phyloP scores from a whole-genome alignment of 2,797 vertebrate species.

The Neostethus bicornis region DNA sequence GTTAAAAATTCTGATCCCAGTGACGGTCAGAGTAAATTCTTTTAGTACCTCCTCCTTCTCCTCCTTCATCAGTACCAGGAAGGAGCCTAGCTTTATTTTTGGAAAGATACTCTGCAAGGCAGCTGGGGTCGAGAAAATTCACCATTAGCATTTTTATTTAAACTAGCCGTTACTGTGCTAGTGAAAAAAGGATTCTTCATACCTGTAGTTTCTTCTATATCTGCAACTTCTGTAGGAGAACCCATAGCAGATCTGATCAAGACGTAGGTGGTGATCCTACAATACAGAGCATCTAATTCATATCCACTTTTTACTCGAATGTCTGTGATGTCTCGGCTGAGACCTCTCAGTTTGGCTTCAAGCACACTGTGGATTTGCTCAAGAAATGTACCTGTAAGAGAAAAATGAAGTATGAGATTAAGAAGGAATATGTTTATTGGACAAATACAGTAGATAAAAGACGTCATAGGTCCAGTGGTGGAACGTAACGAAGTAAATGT shows the following conservation, averaged over 20 bases:
- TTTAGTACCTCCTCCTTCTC: conserved; percentile 88
- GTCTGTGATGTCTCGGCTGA: conserved; percentile 86
- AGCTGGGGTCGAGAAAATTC: conserved; percentile 72
- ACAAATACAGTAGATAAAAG: no score
- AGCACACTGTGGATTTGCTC: conserved; percentile 79
- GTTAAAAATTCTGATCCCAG: conserved; percentile 91
- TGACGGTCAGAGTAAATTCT: conserved; percentile 85
- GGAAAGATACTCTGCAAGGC: conserved; percentile 92
- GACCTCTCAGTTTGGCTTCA: conserved; percentile 75
- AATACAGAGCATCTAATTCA: conserved; percentile 82
- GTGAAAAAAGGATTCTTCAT: neutral
- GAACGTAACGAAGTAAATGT: no score
- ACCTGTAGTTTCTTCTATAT: conserved; percentile 88
- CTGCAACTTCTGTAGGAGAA: conserved; percentile 77
- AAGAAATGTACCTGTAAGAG: conserved; percentile 86
- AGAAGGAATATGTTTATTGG: no score
- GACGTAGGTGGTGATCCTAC: conserved; percentile 81
- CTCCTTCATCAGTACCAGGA: conserved; percentile 83
- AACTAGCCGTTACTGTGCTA: no score
- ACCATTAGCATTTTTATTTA: neutral
- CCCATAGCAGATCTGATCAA: conserved; percentile 85
- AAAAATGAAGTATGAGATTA: neutral
- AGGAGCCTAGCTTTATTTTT: conserved; percentile 80
- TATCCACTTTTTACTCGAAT: conserved; percentile 67
- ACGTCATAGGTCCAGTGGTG: no score